phyloP scores from a whole-genome alignment of 2,888 invertebrate species.

The Psylliodes chrysocephalus region DNA sequence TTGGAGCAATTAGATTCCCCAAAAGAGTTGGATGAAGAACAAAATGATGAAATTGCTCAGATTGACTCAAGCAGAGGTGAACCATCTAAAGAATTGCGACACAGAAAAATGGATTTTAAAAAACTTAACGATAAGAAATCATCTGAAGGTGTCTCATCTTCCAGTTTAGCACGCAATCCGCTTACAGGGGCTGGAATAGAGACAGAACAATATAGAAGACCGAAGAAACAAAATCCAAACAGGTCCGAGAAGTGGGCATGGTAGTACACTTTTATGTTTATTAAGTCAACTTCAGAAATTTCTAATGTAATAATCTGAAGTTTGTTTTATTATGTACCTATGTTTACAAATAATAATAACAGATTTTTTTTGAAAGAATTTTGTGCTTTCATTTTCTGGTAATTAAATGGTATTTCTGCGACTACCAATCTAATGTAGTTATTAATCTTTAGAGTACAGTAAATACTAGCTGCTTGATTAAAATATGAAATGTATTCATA shows the following conservation, averaged over 20 bases:
- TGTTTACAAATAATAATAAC: too few species aligned
- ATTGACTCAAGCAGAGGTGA: not conserved
- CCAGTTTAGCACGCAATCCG: slow-evolving; percentile 51
- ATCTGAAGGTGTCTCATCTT: slow-evolving; percentile 25
- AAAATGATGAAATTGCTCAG: not conserved
- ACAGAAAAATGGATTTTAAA: slow-evolving; percentile 13
- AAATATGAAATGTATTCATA: too few species aligned
- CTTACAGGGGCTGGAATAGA: slow-evolving; percentile 55
- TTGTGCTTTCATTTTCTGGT: too few species aligned
- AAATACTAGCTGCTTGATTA: too few species aligned
- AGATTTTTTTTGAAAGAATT: too few species aligned
- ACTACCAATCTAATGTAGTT: too few species aligned
- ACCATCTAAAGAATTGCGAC: not conserved
- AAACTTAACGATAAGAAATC: slow-evolving; percentile 1
- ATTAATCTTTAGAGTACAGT: too few species aligned
- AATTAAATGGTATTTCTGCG: too few species aligned
- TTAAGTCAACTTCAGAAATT: too few species aligned
- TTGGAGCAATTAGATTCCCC: slow-evolving; percentile 16
- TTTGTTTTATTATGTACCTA: too few species aligned
- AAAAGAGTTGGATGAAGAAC: not conserved
- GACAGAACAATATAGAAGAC: slow-evolving; percentile 40
- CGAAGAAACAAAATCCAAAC: slow-evolving; percentile 44
- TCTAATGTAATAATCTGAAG: too few species aligned
- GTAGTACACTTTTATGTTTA: slow-evolving; percentile 30
- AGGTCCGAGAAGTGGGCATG: slow-evolving; percentile 46